A percentile compares a stretch with the other conserved stretches of the same genome.
phyloP scores from a whole-genome alignment of 2,888 invertebrate species.

The Amphipyra tragopoginis region DNA sequence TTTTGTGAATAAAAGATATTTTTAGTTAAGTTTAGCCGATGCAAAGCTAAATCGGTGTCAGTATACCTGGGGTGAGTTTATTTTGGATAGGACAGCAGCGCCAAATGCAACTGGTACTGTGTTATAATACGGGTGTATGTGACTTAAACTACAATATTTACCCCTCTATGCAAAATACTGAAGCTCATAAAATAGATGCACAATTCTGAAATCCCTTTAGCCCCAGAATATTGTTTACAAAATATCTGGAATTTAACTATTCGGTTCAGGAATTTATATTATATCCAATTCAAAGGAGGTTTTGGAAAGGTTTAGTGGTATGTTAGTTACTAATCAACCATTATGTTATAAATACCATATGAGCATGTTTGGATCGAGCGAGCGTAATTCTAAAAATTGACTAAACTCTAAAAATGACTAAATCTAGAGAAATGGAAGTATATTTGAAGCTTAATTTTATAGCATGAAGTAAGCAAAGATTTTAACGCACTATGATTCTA shows the following conservation, averaged over 20 bases:
- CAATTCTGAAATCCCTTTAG: not conserved
- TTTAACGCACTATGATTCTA: constrained; percentile 28
- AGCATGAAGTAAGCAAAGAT: constrained; percentile 36
- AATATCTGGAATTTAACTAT: not conserved
- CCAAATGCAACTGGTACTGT: too few relatives aligned
- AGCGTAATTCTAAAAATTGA: constrained; percentile 29
- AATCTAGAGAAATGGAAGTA: constrained; percentile 39
- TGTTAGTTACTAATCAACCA: constrained; percentile 49
- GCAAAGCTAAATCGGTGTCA: too few relatives aligned
- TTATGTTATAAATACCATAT: constrained; percentile 48
- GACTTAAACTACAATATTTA: too few relatives aligned
- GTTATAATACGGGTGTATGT: too few relatives aligned
- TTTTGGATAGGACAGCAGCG: too few relatives aligned
- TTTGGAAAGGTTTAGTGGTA: constrained; percentile 26
- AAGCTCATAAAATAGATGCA: too few relatives aligned
- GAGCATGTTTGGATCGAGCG: constrained; percentile 63
- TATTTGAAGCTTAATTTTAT: constrained; percentile 18
- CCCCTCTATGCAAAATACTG: too few relatives aligned
- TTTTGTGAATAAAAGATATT: too few relatives aligned
- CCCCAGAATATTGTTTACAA: not conserved
- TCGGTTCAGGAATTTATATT: not conserved
- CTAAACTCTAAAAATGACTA: constrained; percentile 34
- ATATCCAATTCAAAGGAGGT: constrained; percentile 14
- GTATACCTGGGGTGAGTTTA: too few relatives aligned
- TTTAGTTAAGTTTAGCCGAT: too few relatives aligned